phyloP scores from a whole-genome alignment of 2,113 vertebrate genomes.

The Malurus melanocephalus region DNA sequence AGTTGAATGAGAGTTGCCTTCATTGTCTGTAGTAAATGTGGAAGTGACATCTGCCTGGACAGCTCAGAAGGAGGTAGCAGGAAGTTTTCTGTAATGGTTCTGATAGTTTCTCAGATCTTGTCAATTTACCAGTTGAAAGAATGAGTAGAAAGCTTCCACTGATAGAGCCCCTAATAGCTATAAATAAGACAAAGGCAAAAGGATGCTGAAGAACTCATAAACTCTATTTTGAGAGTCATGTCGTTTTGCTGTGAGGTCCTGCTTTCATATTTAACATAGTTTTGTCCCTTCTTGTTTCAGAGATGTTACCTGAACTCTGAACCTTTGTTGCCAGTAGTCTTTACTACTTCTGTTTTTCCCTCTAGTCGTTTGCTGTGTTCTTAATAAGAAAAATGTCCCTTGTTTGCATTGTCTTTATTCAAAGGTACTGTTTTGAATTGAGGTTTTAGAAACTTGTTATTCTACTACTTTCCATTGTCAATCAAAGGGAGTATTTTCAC shows the following conservation, averaged over 20 bases:
- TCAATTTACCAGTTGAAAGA: background rate
- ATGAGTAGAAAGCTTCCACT: background rate
- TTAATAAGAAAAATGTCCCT: background rate
- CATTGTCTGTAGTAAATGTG: background rate
- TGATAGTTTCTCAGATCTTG: background rate
- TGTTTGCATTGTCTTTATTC: background rate
- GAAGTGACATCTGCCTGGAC: background rate
- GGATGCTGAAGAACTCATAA: background rate
- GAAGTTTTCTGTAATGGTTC: background rate
- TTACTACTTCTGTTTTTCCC: background rate
- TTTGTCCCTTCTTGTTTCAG: background rate
- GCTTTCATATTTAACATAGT: background rate
- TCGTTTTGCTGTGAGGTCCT: background rate
- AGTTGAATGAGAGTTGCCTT: background rate
- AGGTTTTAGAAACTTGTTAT: background rate
- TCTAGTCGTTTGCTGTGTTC: background rate
- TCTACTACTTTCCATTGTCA: background rate
- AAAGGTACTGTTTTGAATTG: background rate
- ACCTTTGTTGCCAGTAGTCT: background rate
- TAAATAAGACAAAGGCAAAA: background rate
- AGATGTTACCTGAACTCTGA: background rate
- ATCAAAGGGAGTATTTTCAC: background rate
- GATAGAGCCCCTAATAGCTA: background rate
- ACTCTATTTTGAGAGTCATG: background rate
- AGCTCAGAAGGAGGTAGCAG: background rate